Conservation (phyloP, 2,113 vertebrate genomes). For the Orthochromis indermauri region DNA sequence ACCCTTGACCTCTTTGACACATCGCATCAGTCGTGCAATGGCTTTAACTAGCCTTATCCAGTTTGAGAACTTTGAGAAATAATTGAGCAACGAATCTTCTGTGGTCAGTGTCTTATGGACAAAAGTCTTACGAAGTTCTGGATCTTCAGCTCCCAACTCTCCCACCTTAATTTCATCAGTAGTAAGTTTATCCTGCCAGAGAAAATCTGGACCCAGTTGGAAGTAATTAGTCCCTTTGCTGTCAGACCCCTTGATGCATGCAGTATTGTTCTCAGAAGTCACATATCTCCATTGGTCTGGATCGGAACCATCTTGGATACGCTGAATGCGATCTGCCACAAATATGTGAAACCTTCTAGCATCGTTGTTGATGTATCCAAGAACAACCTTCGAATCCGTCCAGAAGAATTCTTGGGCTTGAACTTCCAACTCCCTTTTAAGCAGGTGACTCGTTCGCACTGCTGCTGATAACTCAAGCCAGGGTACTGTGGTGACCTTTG, state of each 20-base stretch:
- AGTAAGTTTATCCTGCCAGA: background rate
- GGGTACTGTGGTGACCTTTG: background rate
- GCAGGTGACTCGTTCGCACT: background rate
- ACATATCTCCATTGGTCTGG: background rate
- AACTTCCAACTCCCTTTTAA: background rate
- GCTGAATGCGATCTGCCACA: background rate
- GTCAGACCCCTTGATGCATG: background rate
- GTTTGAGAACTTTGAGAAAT: background rate
- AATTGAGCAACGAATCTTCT: background rate
- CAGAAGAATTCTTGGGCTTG: background rate
- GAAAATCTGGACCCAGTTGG: background rate
- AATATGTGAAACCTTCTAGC: background rate
- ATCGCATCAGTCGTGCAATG: background rate
- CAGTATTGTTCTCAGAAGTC: background rate
- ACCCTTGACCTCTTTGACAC: background rate
- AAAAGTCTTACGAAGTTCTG: background rate
- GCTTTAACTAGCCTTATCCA: background rate
- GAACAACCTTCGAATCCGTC: rapidly evolving
- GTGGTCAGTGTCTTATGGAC: background rate
- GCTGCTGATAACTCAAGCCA: background rate
- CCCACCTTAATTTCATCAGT: background rate
- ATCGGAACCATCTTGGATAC: background rate
- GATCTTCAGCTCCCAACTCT: background rate
- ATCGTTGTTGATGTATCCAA: background rate
- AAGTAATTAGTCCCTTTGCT: background rate